Percentiles rank a stretch among this genome's conserved stretches.
Conservation (phyloP, 2,797 vertebrate genomes). For the Ciconia nigra region DNA sequence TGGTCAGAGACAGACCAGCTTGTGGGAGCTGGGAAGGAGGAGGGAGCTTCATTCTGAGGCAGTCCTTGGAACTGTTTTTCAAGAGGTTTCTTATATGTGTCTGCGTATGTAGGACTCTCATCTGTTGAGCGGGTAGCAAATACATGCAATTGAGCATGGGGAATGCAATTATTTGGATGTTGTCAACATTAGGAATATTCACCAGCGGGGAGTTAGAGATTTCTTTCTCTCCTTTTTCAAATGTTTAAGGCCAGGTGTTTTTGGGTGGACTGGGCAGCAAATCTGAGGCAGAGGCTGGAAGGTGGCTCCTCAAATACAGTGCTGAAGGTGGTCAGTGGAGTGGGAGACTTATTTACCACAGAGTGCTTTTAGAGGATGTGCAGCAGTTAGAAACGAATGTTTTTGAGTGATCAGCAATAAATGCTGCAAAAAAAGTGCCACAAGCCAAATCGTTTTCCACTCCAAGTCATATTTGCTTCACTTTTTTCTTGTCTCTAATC, state of each 20-base stretch:
- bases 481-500: not conserved
- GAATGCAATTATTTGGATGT: not conserved
- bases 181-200: not conserved
- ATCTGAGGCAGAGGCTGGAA: not conserved
- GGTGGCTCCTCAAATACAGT: not conserved
- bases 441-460: not conserved
- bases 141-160: not conserved
- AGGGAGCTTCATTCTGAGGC: not conserved
- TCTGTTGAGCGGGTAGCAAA: not conserved
- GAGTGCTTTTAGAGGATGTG: not conserved
- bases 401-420: not conserved
- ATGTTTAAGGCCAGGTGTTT: not conserved
- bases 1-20: not conserved
- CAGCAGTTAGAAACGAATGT: not conserved
- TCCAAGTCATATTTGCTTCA: not conserved
- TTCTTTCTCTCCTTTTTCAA: not conserved
- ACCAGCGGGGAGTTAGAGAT: not conserved
- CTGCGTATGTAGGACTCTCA: not conserved
- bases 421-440: not conserved
- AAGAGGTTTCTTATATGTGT: not conserved
- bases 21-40: not conserved
- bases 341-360: not conserved
- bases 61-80: not conserved
- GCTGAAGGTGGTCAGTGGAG: not conserved
- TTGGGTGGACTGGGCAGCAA: not conserved